A percentile compares a stretch with the other conserved stretches of the same genome.
Conservation (phyloP, 2,797 vertebrate genomes). For the Sebastes goodei region DNA sequence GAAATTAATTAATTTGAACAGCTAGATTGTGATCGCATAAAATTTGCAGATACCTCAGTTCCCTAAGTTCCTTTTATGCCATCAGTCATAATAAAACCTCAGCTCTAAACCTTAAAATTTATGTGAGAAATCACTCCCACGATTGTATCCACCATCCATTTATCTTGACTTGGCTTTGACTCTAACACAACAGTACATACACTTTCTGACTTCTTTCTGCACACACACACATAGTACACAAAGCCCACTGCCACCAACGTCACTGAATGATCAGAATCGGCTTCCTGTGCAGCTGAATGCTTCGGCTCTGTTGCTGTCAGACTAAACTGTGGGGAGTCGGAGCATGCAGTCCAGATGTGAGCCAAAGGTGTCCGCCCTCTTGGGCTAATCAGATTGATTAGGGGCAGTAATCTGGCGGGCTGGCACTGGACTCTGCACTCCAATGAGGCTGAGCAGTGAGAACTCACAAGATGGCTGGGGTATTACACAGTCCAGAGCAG, state of each 20-base stretch:
- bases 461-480: slow-evolving; percentile 74
- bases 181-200: slow-evolving; percentile 5
- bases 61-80: slow-evolving; percentile 10
- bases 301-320: slow-evolving; percentile 70
- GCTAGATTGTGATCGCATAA: slow-evolving; percentile 43
- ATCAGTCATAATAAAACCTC: slow-evolving; percentile 39
- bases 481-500: slow-evolving; percentile 80
- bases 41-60: slow-evolving; percentile 47
- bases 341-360: slow-evolving; percentile 75
- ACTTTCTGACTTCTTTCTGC: background rate
- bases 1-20: slow-evolving; percentile 64
- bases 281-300: slow-evolving; percentile 54
- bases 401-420: slow-evolving; percentile 76
- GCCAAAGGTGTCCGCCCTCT: slow-evolving; percentile 77
- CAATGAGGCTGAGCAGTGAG: slow-evolving; percentile 68
- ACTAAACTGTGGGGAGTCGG: slow-evolving; percentile 70
- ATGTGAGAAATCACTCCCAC: slow-evolving; percentile 33
- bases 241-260: slow-evolving; percentile 32
- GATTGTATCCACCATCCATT: slow-evolving; percentile 40
- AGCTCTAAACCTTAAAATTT: slow-evolving; percentile 19
- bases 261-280: slow-evolving; percentile 55
- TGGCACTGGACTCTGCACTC: slow-evolving; percentile 66
- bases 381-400: slow-evolving; percentile 83
- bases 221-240: slow-evolving; percentile 25
- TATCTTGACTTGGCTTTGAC: slow-evolving; percentile 16